Evolutionary conservation across 2,797 vertebrate species (phyloP).

Genomic region (Loris lydekkerianus): DNA sequence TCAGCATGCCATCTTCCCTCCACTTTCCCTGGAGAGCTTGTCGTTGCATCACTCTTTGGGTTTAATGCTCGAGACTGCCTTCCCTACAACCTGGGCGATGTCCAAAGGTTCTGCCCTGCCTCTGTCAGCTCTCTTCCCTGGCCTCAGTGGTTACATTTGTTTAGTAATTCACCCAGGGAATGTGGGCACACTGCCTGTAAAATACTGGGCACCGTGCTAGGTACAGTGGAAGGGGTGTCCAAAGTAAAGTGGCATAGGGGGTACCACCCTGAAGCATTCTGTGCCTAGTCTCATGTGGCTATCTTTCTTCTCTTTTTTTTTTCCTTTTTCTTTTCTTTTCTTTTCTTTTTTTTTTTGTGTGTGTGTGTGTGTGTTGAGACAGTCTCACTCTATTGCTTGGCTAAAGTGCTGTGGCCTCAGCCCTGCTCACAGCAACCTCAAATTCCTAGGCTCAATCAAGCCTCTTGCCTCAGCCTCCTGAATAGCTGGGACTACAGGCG

Average conservation of each 20-base stretch:
- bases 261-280: background rate
- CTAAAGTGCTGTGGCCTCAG: too few relatives aligned
- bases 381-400: too few relatives aligned
- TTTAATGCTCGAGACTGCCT: background rate
- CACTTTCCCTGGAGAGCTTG: background rate
- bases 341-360: too few relatives aligned
- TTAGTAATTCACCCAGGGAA: background rate
- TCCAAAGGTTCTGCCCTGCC: background rate
- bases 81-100: background rate
- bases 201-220: background rate
- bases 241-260: background rate
- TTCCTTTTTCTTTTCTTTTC: too few relatives aligned
- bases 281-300: background rate
- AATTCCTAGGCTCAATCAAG: too few relatives aligned
- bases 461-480: too few relatives aligned
- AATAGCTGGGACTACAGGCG: too few relatives aligned
- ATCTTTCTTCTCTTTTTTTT: background rate
- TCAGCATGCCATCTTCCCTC: background rate
- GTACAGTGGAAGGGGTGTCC: rapidly evolving
- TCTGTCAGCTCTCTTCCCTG: background rate
- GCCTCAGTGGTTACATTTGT: background rate
- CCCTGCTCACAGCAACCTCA: too few relatives aligned
- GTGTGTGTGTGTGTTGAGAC: too few relatives aligned
- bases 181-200: background rate
- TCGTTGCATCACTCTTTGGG: rapidly evolving